phyloP scores from a whole-genome alignment of 2,113 vertebrate genomes.

The Daphoenositta chrysoptera region DNA sequence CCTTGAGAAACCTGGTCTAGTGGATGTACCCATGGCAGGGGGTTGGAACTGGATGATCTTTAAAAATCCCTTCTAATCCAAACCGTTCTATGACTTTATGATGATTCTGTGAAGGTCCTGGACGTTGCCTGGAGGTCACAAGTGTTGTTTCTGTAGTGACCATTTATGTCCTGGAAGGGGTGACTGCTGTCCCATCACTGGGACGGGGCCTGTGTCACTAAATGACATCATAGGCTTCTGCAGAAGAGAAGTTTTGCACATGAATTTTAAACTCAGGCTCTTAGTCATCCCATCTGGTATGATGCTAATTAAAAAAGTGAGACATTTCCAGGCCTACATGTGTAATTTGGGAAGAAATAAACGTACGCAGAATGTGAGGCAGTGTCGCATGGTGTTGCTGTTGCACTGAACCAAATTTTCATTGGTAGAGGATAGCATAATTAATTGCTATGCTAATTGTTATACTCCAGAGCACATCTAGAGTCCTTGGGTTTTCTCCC shows the following conservation, averaged over 20 bases:
- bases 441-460: slow-evolving; percentile 34
- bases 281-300: slow-evolving; percentile 47
- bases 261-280: not conserved
- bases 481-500: not conserved
- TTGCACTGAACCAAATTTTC: slow-evolving; percentile 7
- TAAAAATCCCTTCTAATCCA: not conserved
- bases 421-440: not conserved
- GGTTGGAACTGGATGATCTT: not conserved
- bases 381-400: slow-evolving; percentile 16
- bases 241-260: not conserved
- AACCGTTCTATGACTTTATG: not conserved
- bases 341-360: not conserved
- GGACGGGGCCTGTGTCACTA: fast-evolving
- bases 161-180: not conserved
- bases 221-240: not conserved
- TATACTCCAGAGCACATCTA: not conserved
- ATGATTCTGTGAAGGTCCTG: not conserved
- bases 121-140: not conserved
- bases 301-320: slow-evolving; percentile 37
- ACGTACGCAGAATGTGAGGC: not conserved
- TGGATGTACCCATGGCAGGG: not conserved
- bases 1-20: not conserved
- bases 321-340: not conserved
- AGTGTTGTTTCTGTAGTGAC: not conserved
- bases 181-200: fast-evolving